Base-by-base conservation (phyloP, 2,888 invertebrate species). In the Drosophila formosana region DNA sequence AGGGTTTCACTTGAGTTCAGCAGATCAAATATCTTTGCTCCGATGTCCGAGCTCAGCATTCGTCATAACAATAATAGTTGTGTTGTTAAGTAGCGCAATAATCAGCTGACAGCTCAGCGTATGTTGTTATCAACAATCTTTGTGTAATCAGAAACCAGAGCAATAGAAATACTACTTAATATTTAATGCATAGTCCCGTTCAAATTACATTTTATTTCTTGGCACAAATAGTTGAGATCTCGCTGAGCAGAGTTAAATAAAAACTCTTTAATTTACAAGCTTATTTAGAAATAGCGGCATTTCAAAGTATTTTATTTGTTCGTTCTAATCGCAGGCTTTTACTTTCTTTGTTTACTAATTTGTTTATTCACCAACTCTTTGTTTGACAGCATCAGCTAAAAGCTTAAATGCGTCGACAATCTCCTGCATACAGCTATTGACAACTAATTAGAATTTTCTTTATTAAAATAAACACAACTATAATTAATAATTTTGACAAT, bases 311-410 rank as follows among this genome's bases (percentile, higher is more conserved):
- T 28, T 13, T 56, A 30, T 28, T 13, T 56, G 32, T 28, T 7
- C n/a, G 23, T 34, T 9, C 52, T 53, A 53, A 61, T 58, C 26
- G n/a, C 13, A 37, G 11, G 18, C 25, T 37, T 56, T 39, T 26
- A 37, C 68, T 79, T 77, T 82, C 82, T 74, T 82, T 66, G 51
- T 68, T 66, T 65, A 66, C 72, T 77, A 47, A 67, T 69, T 66
- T 75, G 63, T 72, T 77, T 70, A 55, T 63, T 51, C 46, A 34
- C 53, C 41, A 52, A 66, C 61, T 62, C 72, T 69, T 70, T 78
- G 70, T 81, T 66, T 65, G 62, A 41, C 51, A 50, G 11, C 45
- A 50, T 41, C 47, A 52, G 49, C 58, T 39, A 32, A 57, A 66
- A 63, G 64, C 65, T 67, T 37, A 32, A 57, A 63, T 63, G 60